A percentile compares a stretch with the other conserved stretches of the same genome.
These are phyloP conservation scores for Rhinopomastus cyanomelas DNA, from an alignment of 2,113 vertebrate genomes.

Conservation along the genomic window DNA sequence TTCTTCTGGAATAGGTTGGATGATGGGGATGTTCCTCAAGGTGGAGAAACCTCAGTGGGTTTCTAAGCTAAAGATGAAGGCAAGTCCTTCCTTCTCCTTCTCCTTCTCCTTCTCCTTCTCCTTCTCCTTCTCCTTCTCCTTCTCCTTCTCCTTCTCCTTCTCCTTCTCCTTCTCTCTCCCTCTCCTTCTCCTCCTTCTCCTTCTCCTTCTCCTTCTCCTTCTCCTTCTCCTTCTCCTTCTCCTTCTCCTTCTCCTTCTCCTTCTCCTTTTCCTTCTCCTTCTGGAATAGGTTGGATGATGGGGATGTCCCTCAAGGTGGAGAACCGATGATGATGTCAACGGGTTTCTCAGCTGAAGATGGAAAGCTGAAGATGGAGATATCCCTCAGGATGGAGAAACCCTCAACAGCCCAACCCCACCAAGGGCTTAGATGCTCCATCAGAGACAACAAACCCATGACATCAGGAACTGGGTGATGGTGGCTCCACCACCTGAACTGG, in stretches of 20 bases:
- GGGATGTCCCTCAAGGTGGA: neutral
- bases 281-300: neutral
- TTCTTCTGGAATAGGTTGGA: neutral
- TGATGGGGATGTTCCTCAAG: neutral
- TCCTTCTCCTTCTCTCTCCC: no score
- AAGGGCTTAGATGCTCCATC: neutral
- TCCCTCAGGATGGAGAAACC: neutral
- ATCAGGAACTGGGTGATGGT: neutral
- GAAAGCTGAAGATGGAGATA: no score
- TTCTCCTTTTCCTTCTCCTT: neutral
- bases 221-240: no score
- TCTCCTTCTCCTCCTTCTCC: no score
- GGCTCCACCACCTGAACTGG: fast-evolving
- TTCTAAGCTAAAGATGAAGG: neutral
- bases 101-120: no score
- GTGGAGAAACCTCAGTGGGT: neutral
- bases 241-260: no score
- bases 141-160: no score
- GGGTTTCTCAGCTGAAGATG: neutral
- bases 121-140: no score
- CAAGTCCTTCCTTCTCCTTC: neutral
- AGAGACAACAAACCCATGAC: neutral
- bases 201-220: neutral
- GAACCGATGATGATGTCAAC: neutral
- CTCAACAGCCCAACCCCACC: no score